Base-by-base conservation (phyloP, 2,113 vertebrate genomes). In the Athene noctua region DNA sequence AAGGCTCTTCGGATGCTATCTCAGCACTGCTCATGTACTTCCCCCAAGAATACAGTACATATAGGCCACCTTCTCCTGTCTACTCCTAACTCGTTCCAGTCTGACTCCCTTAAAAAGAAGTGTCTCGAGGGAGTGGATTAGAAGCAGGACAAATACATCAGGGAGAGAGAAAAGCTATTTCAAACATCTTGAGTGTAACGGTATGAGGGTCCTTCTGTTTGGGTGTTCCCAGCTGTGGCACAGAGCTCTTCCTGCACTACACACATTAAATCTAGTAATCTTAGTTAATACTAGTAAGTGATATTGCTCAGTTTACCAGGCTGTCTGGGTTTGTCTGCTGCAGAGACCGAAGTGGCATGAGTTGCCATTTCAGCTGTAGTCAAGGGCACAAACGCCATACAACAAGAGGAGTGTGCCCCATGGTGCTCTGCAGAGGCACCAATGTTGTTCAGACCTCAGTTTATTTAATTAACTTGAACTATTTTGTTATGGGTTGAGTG, bases 301-400 rank as follows among this genome's bases (percentile, higher is more conserved):
- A 20, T 47, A 11, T 80, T 63, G 8, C 49, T 86, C 11, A 13
- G 19, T 84, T 91, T 77, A 30, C 27, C 32, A 30, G 66, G 10
- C 34, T 90, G 36, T 27, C 40, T 78, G n/a, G 38, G 29, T 54
- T 78, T 1, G 3, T 58, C 44, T 81, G 42, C 57, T 63, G 38
- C 20, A 12, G 66, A 19, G 18, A 30, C 14, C 32, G 0, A 1
- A 36, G 75, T 4, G 2, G 12, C 30, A 6, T 8, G 27, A 6
- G 25, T 5, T 44, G 47, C 34, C 22, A 6, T 46, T 49, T 90
- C 30, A 38, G 27, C 34, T 62, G 63, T 47, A 40, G 30, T 42
- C 27, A 9, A 34, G 27, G 52, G 10, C 20, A 27, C 14, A 40
- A 46, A 29, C 20, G n/a, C 40, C 0, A 1, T 15, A 57, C 25